phyloP scores from a whole-genome alignment of 2,797 vertebrate species.

The Anguilla anguilla region DNA sequence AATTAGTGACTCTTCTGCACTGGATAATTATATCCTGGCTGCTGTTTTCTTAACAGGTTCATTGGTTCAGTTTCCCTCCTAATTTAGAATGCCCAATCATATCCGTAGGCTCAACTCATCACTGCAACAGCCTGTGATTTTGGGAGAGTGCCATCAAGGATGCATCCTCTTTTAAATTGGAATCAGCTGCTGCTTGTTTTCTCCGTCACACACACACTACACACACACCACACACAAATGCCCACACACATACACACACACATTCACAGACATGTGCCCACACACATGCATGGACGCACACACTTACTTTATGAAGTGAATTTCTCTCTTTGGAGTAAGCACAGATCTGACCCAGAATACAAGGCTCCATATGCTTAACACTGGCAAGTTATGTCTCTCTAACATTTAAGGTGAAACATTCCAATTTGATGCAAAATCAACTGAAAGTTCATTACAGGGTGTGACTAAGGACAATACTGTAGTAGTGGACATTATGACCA shows the following conservation, averaged over 20 bases:
- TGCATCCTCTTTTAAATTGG: too few relatives aligned
- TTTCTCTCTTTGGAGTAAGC: background rate
- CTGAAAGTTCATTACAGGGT: background rate
- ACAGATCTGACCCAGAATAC: background rate
- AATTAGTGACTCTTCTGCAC: background rate
- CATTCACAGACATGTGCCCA: background rate
- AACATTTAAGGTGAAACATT: background rate
- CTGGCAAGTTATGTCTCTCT: too few relatives aligned
- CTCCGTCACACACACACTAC: background rate
- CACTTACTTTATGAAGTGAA: background rate
- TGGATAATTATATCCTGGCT: background rate
- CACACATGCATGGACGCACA: slow-evolving; percentile 3
- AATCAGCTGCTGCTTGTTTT: background rate
- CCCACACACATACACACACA: background rate
- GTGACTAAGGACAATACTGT: background rate
- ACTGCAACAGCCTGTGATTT: background rate
- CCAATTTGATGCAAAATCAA: background rate
- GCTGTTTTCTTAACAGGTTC: background rate
- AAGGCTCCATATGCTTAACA: too few relatives aligned
- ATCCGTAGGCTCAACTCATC: background rate
- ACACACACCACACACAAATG: background rate
- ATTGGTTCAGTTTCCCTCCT: background rate
- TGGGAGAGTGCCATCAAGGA: background rate
- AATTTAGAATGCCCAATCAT: background rate
- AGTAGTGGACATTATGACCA: background rate